Percentiles rank a stretch among this genome's conserved stretches.
Conservation (phyloP, 2,113 vertebrate genomes). For the Semnopithecus entellus region DNA sequence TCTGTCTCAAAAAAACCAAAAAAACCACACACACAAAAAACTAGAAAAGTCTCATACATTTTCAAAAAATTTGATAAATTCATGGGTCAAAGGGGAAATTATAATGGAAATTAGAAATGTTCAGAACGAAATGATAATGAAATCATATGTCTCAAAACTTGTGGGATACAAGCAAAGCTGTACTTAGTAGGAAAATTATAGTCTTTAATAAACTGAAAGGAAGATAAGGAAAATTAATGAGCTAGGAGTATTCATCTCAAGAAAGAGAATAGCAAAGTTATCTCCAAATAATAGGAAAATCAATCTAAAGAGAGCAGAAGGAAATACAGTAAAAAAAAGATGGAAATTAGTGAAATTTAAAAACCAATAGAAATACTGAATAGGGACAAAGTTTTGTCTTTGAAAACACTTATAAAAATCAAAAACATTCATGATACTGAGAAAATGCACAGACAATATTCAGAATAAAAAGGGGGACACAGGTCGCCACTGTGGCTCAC, state of each 20-base stretch:
- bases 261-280: background rate
- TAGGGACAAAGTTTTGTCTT: background rate
- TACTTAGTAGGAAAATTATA: background rate
- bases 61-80: slow-evolving; percentile 25
- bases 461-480: background rate
- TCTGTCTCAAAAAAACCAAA: no score
- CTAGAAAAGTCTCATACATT: background rate
- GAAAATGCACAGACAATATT: background rate
- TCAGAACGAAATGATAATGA: background rate
- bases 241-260: background rate
- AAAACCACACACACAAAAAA: no score
- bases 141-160: slow-evolving; percentile 10
- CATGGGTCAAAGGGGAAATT: background rate
- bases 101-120: background rate
- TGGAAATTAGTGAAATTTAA: slow-evolving; percentile 25
- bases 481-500: background rate
- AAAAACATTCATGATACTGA: background rate
- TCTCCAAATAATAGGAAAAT: background rate
- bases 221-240: background rate
- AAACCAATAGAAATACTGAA: background rate
- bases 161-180: background rate
- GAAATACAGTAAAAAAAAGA: background rate
- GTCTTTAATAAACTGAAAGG: slow-evolving; percentile 7
- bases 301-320: background rate
- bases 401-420: slow-evolving; percentile 19